Evolutionary conservation across 2,113 vertebrate species (phyloP).

Genomic region (Myrmecophaga tridactyla): DNA sequence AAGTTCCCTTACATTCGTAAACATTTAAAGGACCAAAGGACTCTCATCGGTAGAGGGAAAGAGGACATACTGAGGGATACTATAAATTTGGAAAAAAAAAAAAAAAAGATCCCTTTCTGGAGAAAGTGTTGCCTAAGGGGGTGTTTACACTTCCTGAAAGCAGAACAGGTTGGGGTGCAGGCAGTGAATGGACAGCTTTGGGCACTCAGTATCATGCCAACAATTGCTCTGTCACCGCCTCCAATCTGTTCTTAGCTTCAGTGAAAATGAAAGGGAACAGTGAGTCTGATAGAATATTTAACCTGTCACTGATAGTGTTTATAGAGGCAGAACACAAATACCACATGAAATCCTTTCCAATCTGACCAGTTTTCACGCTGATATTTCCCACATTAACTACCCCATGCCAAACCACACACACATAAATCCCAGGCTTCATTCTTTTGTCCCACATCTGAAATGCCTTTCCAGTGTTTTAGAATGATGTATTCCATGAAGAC

Average conservation of each 20-base stretch:
- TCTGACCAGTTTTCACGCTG: accelerated
- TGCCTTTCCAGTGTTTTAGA: background rate
- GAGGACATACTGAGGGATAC: accelerated
- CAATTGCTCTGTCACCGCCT: background rate
- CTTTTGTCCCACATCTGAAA: background rate
- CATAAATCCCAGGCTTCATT: no score
- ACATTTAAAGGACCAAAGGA: background rate
- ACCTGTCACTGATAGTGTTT: no score
- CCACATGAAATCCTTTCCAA: accelerated
- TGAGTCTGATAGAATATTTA: accelerated
- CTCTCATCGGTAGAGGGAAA: no score
- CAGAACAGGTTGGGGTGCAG: no score
- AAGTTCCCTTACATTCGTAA: background rate
- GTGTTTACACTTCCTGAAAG: background rate
- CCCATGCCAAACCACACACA: background rate
- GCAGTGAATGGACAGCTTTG: accelerated
- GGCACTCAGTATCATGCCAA: accelerated
- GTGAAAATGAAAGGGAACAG: accelerated
- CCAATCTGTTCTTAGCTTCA: background rate
- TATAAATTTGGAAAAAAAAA: background rate
- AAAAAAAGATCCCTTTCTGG: accelerated
- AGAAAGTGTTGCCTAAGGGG: accelerated
- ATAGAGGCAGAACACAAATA: accelerated
- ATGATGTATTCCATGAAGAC: background rate
- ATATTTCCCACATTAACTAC: accelerated